Conservation (phyloP, 2,888 invertebrate species). For the Bombylius major region DNA sequence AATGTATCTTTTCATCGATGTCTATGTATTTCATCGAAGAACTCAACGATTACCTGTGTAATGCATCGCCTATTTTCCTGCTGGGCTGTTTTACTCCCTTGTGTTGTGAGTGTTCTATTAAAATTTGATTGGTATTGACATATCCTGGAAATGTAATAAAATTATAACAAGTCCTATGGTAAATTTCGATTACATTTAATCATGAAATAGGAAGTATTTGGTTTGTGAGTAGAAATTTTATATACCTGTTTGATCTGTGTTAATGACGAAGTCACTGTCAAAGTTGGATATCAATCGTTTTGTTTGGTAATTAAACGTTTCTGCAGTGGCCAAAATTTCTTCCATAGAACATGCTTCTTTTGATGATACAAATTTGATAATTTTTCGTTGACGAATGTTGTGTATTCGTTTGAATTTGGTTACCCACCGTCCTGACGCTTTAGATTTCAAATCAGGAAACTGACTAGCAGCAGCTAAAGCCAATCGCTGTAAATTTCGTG, state of each 20-base stretch:
- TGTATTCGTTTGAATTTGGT: background rate
- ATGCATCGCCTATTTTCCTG: too few relatives aligned
- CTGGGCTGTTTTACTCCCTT: background rate
- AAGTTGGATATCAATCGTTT: background rate
- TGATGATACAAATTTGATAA: slow-evolving; percentile 1
- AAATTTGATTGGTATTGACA: background rate
- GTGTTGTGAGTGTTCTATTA: background rate
- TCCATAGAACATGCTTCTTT: slow-evolving; percentile 1
- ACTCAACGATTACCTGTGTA: too few relatives aligned
- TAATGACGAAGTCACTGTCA: background rate
- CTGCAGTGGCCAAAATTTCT: background rate
- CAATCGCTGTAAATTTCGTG: slow-evolving; percentile 4
- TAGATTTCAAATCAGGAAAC: slow-evolving; percentile 1
- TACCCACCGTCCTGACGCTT: slow-evolving; percentile 1
- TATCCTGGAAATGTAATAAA: background rate
- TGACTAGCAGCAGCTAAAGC: slow-evolving; percentile 2
- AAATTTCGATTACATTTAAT: too few relatives aligned
- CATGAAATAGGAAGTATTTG: too few relatives aligned
- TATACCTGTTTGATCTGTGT: background rate
- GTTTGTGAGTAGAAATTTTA: too few relatives aligned
- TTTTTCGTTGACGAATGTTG: slow-evolving; percentile 1
- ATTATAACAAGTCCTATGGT: too few relatives aligned
- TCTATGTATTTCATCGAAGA: too few relatives aligned
- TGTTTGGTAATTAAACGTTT: background rate
- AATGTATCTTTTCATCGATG: too few relatives aligned